Conservation (phyloP, 1,140 invertebrate genomes). For the Drosophila busckii region DNA sequence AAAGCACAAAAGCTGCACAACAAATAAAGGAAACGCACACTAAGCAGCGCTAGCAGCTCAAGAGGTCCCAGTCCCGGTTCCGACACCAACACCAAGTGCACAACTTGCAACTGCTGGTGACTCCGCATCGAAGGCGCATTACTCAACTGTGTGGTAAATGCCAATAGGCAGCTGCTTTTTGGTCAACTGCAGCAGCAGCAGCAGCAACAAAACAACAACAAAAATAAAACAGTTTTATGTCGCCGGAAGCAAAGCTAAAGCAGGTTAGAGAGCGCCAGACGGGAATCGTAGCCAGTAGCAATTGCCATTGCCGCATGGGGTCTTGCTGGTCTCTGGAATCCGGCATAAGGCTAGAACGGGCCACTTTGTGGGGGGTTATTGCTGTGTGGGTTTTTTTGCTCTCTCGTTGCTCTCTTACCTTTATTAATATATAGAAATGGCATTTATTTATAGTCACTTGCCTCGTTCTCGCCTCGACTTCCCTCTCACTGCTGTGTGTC, state of each 20-base stretch:
- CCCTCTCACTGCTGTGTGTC: not conserved
- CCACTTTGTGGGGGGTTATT: not conserved
- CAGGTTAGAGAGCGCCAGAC: constrained; percentile 50
- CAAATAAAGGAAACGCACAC: constrained; percentile 38
- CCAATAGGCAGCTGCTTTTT: constrained; percentile 68
- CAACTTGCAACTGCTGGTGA: no score
- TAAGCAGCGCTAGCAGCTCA: constrained; percentile 22
- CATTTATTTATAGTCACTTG: constrained; percentile 67
- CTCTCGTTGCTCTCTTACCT: no score
- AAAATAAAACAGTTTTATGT: constrained; percentile 58
- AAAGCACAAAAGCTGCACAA: constrained; percentile 14
- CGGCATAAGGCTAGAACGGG: no score
- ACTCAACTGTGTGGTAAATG: constrained; percentile 62
- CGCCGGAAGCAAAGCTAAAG: constrained; percentile 63
- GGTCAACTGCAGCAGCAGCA: constrained; percentile 26
- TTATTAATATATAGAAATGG: constrained; percentile 25
- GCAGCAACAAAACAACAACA: constrained; percentile 21
- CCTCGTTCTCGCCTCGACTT: constrained; percentile 36
- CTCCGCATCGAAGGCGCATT: constrained; percentile 51
- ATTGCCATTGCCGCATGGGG: no score
- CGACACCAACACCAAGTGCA: constrained; percentile 11
- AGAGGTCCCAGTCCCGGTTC: constrained; percentile 11
- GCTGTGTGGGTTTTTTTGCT: constrained; percentile 5
- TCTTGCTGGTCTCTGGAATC: no score
- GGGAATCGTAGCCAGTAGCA: no score